A percentile compares a stretch with the other conserved stretches of the same genome.
Evolutionary conservation across 1,140 invertebrate genomes (phyloP).

Genomic region (Temnothorax curvispinosus): DNA sequence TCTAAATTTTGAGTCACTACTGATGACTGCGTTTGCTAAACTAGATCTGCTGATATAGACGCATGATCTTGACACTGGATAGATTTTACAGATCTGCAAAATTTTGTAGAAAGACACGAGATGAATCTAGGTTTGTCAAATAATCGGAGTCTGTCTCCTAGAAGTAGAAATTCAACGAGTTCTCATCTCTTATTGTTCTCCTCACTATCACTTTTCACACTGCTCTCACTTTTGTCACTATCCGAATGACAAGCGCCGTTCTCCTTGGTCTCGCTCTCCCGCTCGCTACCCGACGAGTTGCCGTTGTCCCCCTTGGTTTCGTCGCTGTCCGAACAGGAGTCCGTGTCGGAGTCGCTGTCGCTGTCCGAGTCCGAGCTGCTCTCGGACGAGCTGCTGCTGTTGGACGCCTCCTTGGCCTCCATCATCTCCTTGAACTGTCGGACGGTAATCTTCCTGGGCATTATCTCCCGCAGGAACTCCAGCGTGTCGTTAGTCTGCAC

Average conservation of each 20-base stretch:
- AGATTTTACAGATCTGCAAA: not conserved
- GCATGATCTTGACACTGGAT: not conserved
- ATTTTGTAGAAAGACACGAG: not conserved
- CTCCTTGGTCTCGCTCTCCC: slow-evolving; percentile 76
- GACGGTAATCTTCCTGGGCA: slow-evolving; percentile 90
- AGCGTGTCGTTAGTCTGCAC: slow-evolving; percentile 89
- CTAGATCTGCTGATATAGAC: not conserved
- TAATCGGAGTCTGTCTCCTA: slow-evolving; percentile 3
- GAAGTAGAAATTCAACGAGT: not conserved
- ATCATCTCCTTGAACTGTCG: slow-evolving; percentile 89
- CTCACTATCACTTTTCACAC: slow-evolving; percentile 79
- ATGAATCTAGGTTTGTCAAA: not conserved
- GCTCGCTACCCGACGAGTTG: slow-evolving; percentile 70
- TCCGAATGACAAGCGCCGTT: slow-evolving; percentile 76
- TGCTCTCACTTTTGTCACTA: slow-evolving; percentile 78
- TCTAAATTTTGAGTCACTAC: not conserved
- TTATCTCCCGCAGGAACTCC: slow-evolving; percentile 90
- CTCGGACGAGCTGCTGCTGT: slow-evolving; percentile 75
- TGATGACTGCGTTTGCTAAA: not conserved
- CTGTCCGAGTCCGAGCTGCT: slow-evolving; percentile 83
- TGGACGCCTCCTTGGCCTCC: slow-evolving; percentile 85
- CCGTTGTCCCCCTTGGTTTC: slow-evolving; percentile 68
- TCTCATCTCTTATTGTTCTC: slow-evolving; percentile 73
- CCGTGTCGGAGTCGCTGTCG: slow-evolving; percentile 82
- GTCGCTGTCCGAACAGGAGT: slow-evolving; percentile 80